Conservation (phyloP, 2,113 vertebrate genomes). For the Oreochromis aureus region DNA sequence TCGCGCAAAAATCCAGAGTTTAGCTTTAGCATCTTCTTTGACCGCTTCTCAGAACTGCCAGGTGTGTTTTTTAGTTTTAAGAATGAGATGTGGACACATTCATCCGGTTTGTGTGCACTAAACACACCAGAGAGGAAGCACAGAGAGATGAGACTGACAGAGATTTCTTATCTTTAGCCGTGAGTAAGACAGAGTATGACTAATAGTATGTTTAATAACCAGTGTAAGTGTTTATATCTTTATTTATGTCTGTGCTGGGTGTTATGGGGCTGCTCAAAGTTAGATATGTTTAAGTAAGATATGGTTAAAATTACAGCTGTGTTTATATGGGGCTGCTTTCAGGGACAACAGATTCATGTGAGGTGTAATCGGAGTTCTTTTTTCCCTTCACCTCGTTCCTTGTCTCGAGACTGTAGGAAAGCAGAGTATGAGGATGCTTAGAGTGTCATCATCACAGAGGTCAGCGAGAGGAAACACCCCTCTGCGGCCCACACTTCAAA, state of each 20-base stretch:
- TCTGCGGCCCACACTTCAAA: not conserved
- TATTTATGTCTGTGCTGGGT: not conserved
- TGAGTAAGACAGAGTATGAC: not conserved
- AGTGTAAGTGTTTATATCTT: not conserved
- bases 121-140: not conserved
- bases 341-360: not conserved
- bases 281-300: not conserved
- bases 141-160: not conserved
- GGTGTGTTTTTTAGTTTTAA: not conserved
- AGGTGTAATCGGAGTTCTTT: not conserved
- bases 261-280: not conserved
- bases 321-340: not conserved
- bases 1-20: fast-evolving
- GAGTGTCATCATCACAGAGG: not conserved
- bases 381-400: not conserved
- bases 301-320: not conserved
- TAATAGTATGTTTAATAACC: not conserved
- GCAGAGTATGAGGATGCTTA: not conserved
- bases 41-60: not conserved
- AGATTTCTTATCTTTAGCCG: not conserved
- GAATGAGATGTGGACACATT: not conserved
- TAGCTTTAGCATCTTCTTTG: not conserved
- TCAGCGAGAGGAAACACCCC: not conserved
- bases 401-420: not conserved
- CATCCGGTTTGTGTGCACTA: not conserved